Conservation (phyloP, 2,113 vertebrate genomes). For the Axis porcinus region DNA sequence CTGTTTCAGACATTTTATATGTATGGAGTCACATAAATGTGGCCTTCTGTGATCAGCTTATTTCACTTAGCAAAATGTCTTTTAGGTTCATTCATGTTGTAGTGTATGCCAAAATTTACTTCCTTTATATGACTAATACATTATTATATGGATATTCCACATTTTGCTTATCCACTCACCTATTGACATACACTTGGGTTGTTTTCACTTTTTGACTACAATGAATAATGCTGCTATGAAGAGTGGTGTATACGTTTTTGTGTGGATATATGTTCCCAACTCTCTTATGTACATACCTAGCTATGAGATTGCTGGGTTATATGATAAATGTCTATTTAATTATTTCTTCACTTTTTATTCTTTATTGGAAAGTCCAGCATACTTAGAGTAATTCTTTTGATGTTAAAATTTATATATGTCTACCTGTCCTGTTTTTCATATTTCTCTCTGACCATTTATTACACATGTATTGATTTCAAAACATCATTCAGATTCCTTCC, state of each 20-base stretch:
- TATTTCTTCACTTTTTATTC: neutral
- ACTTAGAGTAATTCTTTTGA: slow-evolving; percentile 34
- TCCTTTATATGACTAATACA: neutral
- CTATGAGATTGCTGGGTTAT: neutral
- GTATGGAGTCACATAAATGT: neutral
- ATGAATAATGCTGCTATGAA: neutral
- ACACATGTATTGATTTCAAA: slow-evolving; percentile 49
- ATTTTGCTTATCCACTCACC: neutral
- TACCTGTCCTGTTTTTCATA: neutral
- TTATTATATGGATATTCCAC: neutral
- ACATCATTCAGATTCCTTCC: slow-evolving; percentile 28
- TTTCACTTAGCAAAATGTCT: neutral
- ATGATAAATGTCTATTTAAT: neutral
- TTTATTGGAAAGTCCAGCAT: neutral
- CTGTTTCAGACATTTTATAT: neutral
- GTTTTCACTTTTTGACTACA: neutral
- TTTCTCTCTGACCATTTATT: slow-evolving; percentile 43
- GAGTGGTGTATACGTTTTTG: neutral
- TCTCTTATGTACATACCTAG: neutral
- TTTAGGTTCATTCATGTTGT: neutral
- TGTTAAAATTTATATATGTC: slow-evolving; percentile 25
- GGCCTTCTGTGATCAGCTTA: neutral
- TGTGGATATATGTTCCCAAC: neutral
- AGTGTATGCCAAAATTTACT: neutral
- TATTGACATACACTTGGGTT: neutral